These are phyloP conservation scores for Hyperopisus bebe DNA, from an alignment of 2,113 vertebrate genomes.

Conservation along the genomic window DNA sequence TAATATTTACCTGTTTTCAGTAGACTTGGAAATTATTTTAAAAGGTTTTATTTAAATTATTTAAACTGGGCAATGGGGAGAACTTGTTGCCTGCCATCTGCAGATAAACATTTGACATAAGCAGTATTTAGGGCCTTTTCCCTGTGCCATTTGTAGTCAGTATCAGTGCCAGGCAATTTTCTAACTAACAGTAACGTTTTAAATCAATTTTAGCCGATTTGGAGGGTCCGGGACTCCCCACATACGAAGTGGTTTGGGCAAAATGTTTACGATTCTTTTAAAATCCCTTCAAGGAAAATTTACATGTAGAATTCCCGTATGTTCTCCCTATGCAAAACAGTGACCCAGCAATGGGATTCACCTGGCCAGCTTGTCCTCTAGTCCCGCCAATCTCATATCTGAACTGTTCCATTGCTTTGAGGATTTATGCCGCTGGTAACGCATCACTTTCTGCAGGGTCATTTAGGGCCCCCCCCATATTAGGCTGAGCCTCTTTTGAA, in stretches of 20 bases:
- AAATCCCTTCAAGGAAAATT: neutral
- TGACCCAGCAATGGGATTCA: neutral
- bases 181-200: neutral
- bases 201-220: neutral
- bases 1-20: neutral
- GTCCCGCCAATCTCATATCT: neutral
- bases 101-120: neutral
- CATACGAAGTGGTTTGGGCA: neutral
- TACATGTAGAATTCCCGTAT: slow-evolving; percentile 3
- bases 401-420: neutral
- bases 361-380: neutral
- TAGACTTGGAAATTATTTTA: neutral
- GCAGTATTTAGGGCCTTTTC: neutral
- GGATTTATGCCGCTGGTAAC: neutral
- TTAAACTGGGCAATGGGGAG: neutral
- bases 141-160: neutral
- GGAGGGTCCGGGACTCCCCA: neutral
- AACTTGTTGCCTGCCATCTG: neutral
- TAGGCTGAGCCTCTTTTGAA: neutral
- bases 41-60: neutral
- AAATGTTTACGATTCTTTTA: neutral
- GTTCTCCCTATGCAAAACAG: neutral
- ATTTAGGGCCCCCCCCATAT: neutral
- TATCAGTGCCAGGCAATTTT: neutral
- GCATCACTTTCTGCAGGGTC: neutral